These are phyloP conservation scores for Sebastes goodei DNA, from an alignment of 2,797 vertebrate species.

Conservation along the genomic window DNA sequence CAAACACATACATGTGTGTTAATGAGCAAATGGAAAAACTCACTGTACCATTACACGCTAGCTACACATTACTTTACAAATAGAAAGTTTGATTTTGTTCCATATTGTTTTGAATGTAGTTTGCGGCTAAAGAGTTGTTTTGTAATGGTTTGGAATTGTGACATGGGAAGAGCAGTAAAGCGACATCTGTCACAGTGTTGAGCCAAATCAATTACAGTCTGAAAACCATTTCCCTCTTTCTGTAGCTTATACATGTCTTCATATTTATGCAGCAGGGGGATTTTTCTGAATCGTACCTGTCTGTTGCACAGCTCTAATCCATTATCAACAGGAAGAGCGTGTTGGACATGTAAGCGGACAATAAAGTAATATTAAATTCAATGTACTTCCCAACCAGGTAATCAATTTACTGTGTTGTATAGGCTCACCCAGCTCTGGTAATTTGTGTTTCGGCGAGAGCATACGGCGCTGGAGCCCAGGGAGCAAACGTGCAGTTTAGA, in stretches of 20 bases:
- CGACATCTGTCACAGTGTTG: slow-evolving; percentile 5
- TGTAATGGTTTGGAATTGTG: neutral
- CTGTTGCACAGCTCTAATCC: slow-evolving; percentile 45
- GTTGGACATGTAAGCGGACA: slow-evolving; percentile 46
- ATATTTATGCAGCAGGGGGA: slow-evolving; percentile 9
- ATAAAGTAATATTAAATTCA: slow-evolving; percentile 66
- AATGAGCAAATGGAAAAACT: neutral
- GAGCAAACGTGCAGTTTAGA: slow-evolving; percentile 65
- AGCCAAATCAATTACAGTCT: neutral
- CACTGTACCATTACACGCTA: neutral
- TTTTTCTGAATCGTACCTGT: slow-evolving; percentile 32
- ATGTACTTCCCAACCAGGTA: slow-evolving; percentile 58
- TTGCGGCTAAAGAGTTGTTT: neutral
- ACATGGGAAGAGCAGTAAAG: neutral
- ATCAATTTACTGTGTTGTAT: slow-evolving; percentile 65
- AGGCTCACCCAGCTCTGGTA: slow-evolving; percentile 40
- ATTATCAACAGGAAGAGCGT: slow-evolving; percentile 40
- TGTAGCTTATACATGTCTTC: slow-evolving; percentile 5
- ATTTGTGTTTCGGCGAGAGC: slow-evolving; percentile 49
- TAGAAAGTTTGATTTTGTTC: neutral
- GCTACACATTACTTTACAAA: neutral
- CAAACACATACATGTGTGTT: neutral
- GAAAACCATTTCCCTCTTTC: neutral
- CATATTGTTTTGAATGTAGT: neutral
- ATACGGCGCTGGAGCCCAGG: slow-evolving; percentile 20